Base-by-base conservation (phyloP, 1,140 invertebrate genomes). In the Conus ventricosus region DNA sequence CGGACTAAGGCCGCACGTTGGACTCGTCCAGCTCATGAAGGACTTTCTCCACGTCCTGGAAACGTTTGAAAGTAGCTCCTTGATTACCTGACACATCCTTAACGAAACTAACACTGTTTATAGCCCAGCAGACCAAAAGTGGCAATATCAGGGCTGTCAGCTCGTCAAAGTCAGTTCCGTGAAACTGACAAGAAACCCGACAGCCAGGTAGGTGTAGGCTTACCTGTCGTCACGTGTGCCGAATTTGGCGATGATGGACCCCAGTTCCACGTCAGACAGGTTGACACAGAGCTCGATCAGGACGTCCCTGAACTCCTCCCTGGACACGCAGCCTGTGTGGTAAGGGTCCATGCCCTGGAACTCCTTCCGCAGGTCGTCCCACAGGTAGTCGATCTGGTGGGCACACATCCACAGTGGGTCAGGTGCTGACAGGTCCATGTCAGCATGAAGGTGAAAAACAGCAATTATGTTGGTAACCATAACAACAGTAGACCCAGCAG, bases 341-440 rank as follows among this genome's bases (percentile, higher is more conserved):
- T 95, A 94, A 10, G 93, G 94, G 88, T 95, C 95, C 94, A 95
- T 95, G 25, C 87, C 91, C n/a, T 93, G 88, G 91, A 95, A 95
- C 91, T 95, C 95, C 75, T 92, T 92, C 20, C 93, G 85, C 27
- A 95, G 90, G 53, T 95, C 94, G 27, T 95, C 94, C 94, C 94
- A 95, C 92, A 95, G 92, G 76, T 94, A 94, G 84, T 95, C 94
- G 87, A 95, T 92, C 94, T 95, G 89, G 20, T n/a, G 67, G 67
- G 67, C 6, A 71, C 67, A 71, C 67, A 71, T 13, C 11, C 67
- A 71, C 23, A 71, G 6, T 20, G 7, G 20, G 11, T 17, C 13
- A 6, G 67, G 57, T 60, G 15, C 57, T 60, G 15, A 60, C 15
- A 60, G 15, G 8, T 60, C 6, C 57, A 60, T 0, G 39, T 39